Conservation (phyloP, 1,140 invertebrate species). For the Dolichoris vasculosae region DNA sequence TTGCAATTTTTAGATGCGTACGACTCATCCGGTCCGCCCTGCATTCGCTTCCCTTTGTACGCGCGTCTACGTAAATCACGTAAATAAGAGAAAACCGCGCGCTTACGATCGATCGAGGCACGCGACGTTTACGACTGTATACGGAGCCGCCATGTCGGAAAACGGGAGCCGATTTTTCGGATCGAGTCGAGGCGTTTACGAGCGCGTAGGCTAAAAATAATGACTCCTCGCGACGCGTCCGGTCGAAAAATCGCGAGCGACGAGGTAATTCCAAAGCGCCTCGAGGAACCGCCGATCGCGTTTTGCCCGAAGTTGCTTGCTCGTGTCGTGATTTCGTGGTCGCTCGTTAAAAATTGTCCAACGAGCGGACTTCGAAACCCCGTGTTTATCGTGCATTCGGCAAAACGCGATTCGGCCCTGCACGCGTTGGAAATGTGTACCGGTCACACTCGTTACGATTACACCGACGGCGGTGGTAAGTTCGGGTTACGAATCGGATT, state of each 20-base stretch:
- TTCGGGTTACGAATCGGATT: conserved; percentile 1
- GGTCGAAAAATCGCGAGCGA: background rate
- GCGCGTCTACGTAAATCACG: background rate
- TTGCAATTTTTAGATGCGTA: no score
- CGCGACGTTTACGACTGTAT: background rate
- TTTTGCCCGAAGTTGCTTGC: no score
- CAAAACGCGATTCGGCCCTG: no score
- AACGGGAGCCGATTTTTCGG: background rate
- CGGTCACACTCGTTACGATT: background rate
- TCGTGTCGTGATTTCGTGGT: no score
- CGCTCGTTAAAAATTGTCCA: background rate
- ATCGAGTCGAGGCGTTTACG: conserved; percentile 1
- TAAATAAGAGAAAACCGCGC: background rate
- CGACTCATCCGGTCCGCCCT: no score
- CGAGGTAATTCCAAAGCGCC: background rate
- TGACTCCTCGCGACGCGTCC: background rate
- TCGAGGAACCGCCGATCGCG: no score
- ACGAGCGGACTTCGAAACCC: no score
- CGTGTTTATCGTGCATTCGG: no score
- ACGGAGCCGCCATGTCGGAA: background rate
- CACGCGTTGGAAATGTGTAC: background rate
- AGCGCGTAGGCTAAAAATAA: background rate
- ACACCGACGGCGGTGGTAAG: background rate
- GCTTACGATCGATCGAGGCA: background rate
- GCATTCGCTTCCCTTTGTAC: no score